Base-by-base conservation (phyloP, 2,888 invertebrate species). In the Trichogramma dendrolimi region DNA sequence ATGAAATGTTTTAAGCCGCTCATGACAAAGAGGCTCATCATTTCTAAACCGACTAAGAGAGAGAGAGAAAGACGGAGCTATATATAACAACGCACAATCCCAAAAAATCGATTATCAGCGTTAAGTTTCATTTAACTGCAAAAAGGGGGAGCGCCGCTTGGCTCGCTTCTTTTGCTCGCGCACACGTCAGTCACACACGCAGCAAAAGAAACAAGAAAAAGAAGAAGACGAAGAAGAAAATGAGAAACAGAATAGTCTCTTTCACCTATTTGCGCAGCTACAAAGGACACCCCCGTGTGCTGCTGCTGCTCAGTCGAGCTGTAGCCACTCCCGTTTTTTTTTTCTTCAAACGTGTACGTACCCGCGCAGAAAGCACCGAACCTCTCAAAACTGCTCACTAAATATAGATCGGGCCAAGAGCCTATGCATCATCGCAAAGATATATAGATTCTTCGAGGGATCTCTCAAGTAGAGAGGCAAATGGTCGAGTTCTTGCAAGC, bases 1-100 rank as follows among this genome's bases (percentile, higher is more conserved):
- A 27, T 27, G 27, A 27, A 27, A 27, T 27, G 27, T 27, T 27
- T 27, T 27, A 27, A 27, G 27, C 27, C 27, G 27, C 27, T 27
- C 27, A 27, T 27, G 27, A 27, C 27, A 27, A 27, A 27, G 27
- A 27, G 27, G 27, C 27, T 27, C 27, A 27, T 27, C 11, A 48
- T 14, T 14, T 48, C 11, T 6, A 14, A 48, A 47, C 51, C 6
- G n/a, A 38, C 7, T 38, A 38, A 11, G 27, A 27, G n/a, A 39
- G 55, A 48, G 55, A 38, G 65, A 55, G 62, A 65, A 58, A 61
- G 54, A 61, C 55, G 57, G 65, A 52, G 61, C 65, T 66, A 39
- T n/a, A 39, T n/a, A 27, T 27, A 27, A 27, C 27, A 27, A 27
- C 27, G 27, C 3, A 4, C 6, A 48, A 53, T 27, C 27, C 50